Evolutionary conservation across 2,797 vertebrate genomes (phyloP).

Genomic region (Spea hammondii): DNA sequence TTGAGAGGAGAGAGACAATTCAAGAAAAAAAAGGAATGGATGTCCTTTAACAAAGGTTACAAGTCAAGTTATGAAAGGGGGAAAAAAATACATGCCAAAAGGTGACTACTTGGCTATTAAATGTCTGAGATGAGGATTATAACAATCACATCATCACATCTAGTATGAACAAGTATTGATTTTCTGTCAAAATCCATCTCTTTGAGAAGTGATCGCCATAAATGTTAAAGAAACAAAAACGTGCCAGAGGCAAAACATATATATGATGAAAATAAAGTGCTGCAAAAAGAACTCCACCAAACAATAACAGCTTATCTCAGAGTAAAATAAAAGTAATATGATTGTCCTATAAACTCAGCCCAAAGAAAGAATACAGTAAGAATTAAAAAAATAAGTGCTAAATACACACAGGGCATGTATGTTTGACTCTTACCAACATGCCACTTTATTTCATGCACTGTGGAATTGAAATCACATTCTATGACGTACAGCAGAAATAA

Average conservation of each 20-base stretch:
- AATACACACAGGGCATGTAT: conserved; percentile 4
- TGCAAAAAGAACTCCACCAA: conserved; percentile 59
- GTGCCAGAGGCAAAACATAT: conserved; percentile 67
- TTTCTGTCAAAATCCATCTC: conserved; percentile 87
- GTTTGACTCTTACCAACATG: neutral
- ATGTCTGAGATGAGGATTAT: conserved; percentile 78
- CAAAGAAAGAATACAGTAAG: conserved; percentile 16
- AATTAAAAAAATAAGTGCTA: conserved; percentile 53
- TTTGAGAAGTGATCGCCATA: conserved; percentile 72
- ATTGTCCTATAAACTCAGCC: conserved; percentile 52
- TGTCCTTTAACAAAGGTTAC: conserved; percentile 65
- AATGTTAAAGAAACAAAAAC: conserved; percentile 64
- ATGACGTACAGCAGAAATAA: conserved; percentile 10
- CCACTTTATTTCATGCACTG: neutral
- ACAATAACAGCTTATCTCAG: conserved; percentile 59
- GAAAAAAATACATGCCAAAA: conserved; percentile 58
- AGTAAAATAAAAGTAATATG: conserved; percentile 44
- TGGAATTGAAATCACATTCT: neutral
- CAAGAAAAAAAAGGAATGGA: too few species aligned
- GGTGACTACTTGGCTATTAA: conserved; percentile 66
- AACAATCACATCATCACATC: conserved; percentile 81
- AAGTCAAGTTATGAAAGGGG: conserved; percentile 66
- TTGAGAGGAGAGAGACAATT: too few species aligned
- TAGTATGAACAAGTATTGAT: conserved; percentile 85
- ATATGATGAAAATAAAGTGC: conserved; percentile 63